Percentiles rank a stretch among this genome's conserved stretches.
Evolutionary conservation across 1,140 invertebrate species (phyloP).

Genomic region (Lanistes nyassanus): DNA sequence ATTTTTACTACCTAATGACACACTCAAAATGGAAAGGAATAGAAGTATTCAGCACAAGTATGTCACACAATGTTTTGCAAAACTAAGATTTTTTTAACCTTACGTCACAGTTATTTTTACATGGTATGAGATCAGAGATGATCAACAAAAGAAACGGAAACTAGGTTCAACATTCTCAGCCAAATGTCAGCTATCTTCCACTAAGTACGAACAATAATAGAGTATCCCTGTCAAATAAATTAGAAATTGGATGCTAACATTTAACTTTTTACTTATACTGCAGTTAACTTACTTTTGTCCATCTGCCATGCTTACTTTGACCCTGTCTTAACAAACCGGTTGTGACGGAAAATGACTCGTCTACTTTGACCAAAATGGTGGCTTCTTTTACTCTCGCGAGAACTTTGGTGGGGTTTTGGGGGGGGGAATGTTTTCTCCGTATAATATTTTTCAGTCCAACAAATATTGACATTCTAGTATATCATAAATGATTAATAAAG

Average conservation of each 20-base stretch:
- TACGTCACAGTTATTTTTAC: too few species aligned
- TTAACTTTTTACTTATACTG: not conserved
- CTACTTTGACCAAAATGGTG: conserved; percentile 34
- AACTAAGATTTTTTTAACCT: too few species aligned
- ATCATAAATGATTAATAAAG: too few species aligned
- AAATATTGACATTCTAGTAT: too few species aligned
- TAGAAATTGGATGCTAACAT: not conserved
- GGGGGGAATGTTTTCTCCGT: not conserved
- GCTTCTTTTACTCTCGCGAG: conserved; percentile 31
- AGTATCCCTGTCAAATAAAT: too few species aligned
- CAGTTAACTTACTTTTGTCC: conserved; percentile 18
- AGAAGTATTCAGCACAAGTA: too few species aligned
- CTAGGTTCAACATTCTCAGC: not conserved
- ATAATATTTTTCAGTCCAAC: conserved; percentile 9
- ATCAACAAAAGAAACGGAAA: too few species aligned
- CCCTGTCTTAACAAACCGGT: conserved; percentile 21
- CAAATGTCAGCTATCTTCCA: not conserved
- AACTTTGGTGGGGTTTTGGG: not conserved
- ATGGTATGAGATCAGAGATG: too few species aligned
- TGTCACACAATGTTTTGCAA: too few species aligned
- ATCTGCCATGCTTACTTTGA: conserved; percentile 13
- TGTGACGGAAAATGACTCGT: conserved; percentile 41
- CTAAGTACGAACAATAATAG: not conserved
- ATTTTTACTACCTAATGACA: too few species aligned
- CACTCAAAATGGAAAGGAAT: too few species aligned